A percentile compares a stretch with the other conserved stretches of the same genome.
These are phyloP conservation scores for Rhineura floridana DNA, from an alignment of 2,113 vertebrate species.

Conservation along the genomic window DNA sequence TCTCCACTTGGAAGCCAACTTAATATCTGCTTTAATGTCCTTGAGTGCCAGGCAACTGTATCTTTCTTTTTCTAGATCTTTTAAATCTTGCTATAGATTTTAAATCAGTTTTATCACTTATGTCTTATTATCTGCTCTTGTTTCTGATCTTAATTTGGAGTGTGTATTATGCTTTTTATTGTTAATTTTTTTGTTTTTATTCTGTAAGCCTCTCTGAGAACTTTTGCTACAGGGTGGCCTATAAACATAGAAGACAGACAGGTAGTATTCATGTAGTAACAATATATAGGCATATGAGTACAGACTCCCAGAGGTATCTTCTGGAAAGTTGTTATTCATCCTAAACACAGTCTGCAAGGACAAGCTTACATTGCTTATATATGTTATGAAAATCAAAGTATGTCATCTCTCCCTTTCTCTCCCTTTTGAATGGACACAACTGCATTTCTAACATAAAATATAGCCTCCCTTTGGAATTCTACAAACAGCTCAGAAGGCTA, in stretches of 20 bases:
- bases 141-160: neutral
- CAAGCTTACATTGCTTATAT: neutral
- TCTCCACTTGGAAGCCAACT: neutral
- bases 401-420: neutral
- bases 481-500: slow-evolving; percentile 34
- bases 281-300: neutral
- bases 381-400: neutral
- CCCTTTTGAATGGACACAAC: neutral
- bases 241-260: neutral
- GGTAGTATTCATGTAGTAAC: neutral
- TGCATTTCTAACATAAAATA: slow-evolving; percentile 37
- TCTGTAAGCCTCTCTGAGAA: neutral
- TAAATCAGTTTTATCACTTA: neutral
- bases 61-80: neutral
- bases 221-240: neutral
- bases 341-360: neutral
- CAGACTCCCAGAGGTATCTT: neutral
- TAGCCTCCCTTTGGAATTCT: slow-evolving; percentile 28
- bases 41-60: neutral
- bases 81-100: neutral
- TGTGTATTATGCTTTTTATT: neutral
- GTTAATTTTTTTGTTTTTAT: neutral
- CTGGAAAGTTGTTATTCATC: neutral
- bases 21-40: neutral
- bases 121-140: neutral